Base-by-base conservation (phyloP, 2,888 invertebrate species). In the Melipona bicolor region DNA sequence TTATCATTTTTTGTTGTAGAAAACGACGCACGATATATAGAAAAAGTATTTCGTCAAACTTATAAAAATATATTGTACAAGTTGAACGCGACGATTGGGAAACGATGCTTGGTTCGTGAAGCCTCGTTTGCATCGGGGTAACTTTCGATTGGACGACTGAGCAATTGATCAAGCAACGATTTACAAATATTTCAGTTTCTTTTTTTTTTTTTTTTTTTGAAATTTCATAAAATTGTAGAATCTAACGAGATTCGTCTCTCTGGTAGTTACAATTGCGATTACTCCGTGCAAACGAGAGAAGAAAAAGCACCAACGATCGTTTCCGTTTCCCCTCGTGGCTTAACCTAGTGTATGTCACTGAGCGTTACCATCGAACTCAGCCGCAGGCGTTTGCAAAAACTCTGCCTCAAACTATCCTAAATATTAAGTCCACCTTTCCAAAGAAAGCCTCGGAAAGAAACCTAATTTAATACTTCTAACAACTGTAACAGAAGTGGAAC, bases 51-150 rank as follows among this genome's bases (percentile, higher is more conserved):
- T 61, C 56, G 73, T 77, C 56, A 59, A 77, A 89, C 84, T 88
- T 89, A 88, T 67, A 89, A 88, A 89, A 89, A 89, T 89, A 89
- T 89, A 89, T 87, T 89, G 67, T 89, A 89, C 88, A 89, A 81
- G 80, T 83, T 79, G 50, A 88, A 84, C 77, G 82, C 62, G 72
- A 75, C 77, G n/a, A 79, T 24, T 43, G 36, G 76, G 79, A 72
- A 32, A 49, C 77, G 79, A 74, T 78, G 59, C 32, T n/a, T 17
- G 49, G 54, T 59, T 32, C n/a, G 19, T 24, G 13, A 61, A 56
- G 43, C 9, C 43, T 43, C 43, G 43, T 9, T 11, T 0, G 36
- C 36, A 36, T 36, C 36, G 9, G 9, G 36, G 9, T 36, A 36
- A 36, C 36, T 36, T 36, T 36, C 27, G 27, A 27, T 27, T 27